Conservation (phyloP, 2,797 vertebrate genomes). For the Gadopsis bispinosus region DNA sequence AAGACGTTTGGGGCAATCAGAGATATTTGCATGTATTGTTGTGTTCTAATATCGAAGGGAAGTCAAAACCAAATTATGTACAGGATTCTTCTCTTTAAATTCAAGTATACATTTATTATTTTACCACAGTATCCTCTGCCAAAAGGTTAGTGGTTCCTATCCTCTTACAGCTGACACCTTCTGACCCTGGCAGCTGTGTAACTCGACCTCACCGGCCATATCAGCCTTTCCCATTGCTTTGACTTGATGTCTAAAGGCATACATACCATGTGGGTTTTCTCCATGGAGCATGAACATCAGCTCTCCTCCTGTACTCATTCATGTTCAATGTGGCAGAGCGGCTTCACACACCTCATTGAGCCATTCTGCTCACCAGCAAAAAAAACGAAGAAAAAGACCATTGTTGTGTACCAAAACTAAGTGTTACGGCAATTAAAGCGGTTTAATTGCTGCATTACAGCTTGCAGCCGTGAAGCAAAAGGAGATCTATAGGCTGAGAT, state of each 20-base stretch:
- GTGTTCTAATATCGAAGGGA: too few species aligned
- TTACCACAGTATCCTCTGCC: conserved; percentile 17
- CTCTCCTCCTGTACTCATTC: conserved; percentile 31
- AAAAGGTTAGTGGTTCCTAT: conserved; percentile 71
- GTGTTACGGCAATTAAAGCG: conserved; percentile 49
- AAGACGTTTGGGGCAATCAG: conserved; percentile 37
- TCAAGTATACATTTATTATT: too few species aligned
- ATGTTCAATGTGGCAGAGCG: conserved; percentile 40
- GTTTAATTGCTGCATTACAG: conserved; percentile 30
- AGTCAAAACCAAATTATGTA: too few species aligned
- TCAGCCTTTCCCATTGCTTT: conserved; percentile 58
- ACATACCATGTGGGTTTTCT: conserved; percentile 46
- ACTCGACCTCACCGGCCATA: conserved; percentile 47
- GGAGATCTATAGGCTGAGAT: conserved; percentile 40
- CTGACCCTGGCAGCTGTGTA: conserved; percentile 68
- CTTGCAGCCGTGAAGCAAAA: conserved; percentile 40
- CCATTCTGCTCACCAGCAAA: conserved; percentile 41
- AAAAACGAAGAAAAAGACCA: conserved; percentile 65
- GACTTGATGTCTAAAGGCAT: conserved; percentile 48
- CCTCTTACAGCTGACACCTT: conserved; percentile 66
- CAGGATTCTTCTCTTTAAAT: too few species aligned
- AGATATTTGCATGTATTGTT: conserved; percentile 13
- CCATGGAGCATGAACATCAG: conserved; percentile 46
- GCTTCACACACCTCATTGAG: conserved; percentile 60
- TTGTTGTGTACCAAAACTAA: conserved; percentile 69